A percentile compares a stretch with the other conserved stretches of the same genome.
Conservation (phyloP, 2,888 invertebrate genomes). For the Caenorhabditis sinica region DNA sequence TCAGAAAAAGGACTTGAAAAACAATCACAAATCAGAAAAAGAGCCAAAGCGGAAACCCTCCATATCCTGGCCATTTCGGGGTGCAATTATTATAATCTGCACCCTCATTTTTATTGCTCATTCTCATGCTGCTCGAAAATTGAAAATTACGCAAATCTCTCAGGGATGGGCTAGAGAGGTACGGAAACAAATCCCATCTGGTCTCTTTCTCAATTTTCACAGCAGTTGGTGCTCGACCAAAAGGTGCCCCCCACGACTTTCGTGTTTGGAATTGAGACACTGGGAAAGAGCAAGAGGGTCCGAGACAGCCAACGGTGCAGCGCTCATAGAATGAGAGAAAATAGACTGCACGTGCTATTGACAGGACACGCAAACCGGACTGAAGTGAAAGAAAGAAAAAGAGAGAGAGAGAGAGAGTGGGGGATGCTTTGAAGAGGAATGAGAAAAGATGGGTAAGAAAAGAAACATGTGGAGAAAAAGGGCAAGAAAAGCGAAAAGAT, state of each 20-base stretch:
- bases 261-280: conserved; percentile 3
- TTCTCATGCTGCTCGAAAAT: conserved; percentile 2
- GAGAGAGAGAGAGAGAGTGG: conserved; percentile 1
- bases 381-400: conserved; percentile 18
- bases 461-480: background rate
- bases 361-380: conserved; percentile 52
- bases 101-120: background rate
- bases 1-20: background rate
- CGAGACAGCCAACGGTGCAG: conserved; percentile 11
- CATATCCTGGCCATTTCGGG: too few relatives aligned
- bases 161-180: background rate
- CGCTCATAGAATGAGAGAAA: conserved; percentile 34
- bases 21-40: background rate
- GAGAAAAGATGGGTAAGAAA: background rate
- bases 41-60: too few relatives aligned
- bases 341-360: conserved; percentile 63
- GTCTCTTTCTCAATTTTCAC: conserved; percentile 17
- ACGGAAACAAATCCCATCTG: conserved; percentile 17
- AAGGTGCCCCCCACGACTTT: conserved; percentile 32
- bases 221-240: conserved; percentile 52
- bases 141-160: conserved; percentile 4
- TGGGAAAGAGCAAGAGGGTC: background rate
- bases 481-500: conserved; percentile 29
- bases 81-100: background rate
- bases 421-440: background rate